Evolutionary conservation across 1,140 invertebrate species (phyloP).

Genomic region (Platyura marginata): DNA sequence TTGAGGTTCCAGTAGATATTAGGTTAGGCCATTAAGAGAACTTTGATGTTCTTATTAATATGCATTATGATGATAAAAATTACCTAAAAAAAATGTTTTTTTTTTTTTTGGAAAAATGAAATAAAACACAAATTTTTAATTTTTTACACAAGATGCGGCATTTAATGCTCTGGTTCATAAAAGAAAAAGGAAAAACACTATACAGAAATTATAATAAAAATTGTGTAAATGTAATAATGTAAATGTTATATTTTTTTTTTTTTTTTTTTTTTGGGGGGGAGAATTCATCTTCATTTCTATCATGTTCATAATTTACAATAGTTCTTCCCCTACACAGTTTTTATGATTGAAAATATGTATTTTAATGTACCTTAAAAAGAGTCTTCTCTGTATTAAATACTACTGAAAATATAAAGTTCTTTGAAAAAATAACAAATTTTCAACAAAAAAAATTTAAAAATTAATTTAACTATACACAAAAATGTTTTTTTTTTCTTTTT

Average conservation of each 20-base stretch:
- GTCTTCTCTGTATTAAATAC: no score
- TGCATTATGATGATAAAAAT: no score
- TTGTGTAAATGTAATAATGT: neutral
- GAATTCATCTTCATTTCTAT: neutral
- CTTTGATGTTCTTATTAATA: no score
- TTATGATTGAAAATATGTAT: neutral
- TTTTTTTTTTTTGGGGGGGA: no score
- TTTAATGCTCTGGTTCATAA: constrained; percentile 44
- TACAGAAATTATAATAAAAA: constrained; percentile 29
- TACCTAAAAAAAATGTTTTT: no score
- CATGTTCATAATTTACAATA: no score
- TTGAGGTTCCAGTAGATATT: no score
- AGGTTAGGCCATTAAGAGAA: no score
- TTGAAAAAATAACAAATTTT: neutral
- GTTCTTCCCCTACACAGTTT: neutral
- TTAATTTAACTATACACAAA: neutral
- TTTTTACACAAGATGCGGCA: constrained; percentile 41
- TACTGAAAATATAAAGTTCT: neutral
- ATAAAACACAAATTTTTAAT: constrained; percentile 23
- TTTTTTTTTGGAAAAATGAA: no score
- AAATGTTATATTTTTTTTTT: neutral
- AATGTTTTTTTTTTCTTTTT: neutral
- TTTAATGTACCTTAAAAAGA: no score
- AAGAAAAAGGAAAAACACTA: constrained; percentile 28
- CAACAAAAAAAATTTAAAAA: neutral